Evolutionary conservation across 2,888 invertebrate genomes (phyloP).

Genomic region (Tachina fera): DNA sequence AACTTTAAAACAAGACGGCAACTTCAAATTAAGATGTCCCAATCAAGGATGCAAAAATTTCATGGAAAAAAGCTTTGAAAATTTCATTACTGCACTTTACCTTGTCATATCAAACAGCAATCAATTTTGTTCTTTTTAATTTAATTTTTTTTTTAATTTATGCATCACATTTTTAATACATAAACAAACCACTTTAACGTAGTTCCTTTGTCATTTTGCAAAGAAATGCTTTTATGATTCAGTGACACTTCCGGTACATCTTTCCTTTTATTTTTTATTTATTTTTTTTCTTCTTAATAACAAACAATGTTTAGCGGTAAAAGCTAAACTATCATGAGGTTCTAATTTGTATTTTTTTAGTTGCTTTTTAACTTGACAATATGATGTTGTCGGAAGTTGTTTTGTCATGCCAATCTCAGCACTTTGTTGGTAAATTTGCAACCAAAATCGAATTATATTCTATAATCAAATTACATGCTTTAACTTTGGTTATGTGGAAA

Average conservation of each 20-base stretch:
- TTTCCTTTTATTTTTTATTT: background rate
- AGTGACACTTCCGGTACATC: constrained; percentile 43
- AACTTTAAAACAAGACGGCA: background rate
- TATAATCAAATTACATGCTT: constrained; percentile 50
- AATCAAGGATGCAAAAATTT: background rate
- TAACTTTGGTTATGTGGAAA: constrained; percentile 4
- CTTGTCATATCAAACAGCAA: constrained; percentile 41
- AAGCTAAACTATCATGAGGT: background rate
- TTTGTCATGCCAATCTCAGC: constrained; percentile 32
- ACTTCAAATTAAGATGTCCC: background rate
- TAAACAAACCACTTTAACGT: constrained; percentile 20
- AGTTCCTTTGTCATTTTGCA: background rate
- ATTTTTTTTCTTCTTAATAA: background rate
- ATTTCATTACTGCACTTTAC: constrained; percentile 40
- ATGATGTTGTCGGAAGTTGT: constrained; percentile 3
- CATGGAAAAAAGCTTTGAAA: constrained; percentile 1
- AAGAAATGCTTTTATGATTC: constrained; percentile 25
- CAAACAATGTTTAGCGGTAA: constrained; percentile 28
- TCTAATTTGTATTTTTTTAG: constrained; percentile 29
- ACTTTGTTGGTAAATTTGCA: constrained; percentile 25
- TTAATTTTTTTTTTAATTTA: constrained; percentile 23
- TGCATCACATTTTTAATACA: constrained; percentile 3
- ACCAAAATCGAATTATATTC: constrained; percentile 60
- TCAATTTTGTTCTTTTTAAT: background rate
- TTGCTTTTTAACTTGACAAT: constrained; percentile 2